Conservation (phyloP, 2,888 invertebrate species). For the Drosophila prolongata region DNA sequence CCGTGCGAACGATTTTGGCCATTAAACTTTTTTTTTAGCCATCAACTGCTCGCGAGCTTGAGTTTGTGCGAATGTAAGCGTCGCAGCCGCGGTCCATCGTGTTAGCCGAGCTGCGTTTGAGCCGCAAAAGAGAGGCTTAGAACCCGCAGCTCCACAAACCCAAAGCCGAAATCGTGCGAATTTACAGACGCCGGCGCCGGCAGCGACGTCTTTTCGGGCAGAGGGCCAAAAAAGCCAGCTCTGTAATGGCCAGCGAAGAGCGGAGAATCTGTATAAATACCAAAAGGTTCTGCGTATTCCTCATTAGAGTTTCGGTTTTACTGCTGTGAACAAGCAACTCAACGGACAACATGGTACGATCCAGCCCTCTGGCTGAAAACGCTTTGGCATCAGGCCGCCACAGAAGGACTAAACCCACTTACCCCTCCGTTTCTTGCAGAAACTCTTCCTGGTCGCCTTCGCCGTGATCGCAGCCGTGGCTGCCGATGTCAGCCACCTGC, state of each 20-base stretch:
- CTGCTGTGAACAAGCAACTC: constrained; percentile 77
- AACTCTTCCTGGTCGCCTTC: constrained; percentile 79
- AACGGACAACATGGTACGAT: constrained; percentile 69
- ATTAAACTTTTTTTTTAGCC: constrained; percentile 52
- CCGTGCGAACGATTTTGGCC: constrained; percentile 61
- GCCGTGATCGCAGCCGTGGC: constrained; percentile 80
- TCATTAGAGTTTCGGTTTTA: constrained; percentile 80
- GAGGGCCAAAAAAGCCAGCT: constrained; percentile 26
- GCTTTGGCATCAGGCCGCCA: neutral
- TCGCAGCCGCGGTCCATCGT: constrained; percentile 33
- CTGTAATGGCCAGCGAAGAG: constrained; percentile 59
- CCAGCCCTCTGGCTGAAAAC: neutral
- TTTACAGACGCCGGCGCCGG: constrained; percentile 57
- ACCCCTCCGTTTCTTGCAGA: constrained; percentile 61
- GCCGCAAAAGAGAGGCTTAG: constrained; percentile 60
- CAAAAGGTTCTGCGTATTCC: constrained; percentile 77
- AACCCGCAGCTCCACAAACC: constrained; percentile 58
- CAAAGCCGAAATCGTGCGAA: constrained; percentile 67
- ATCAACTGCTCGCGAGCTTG: constrained; percentile 46
- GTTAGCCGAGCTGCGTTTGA: constrained; percentile 40
- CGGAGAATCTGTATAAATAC: constrained; percentile 81
- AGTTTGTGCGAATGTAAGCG: constrained; percentile 65
- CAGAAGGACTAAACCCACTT: constrained; percentile 32
- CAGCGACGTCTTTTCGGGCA: constrained; percentile 29
- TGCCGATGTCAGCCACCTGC: constrained; percentile 81